Evolutionary conservation across 2,888 invertebrate species (phyloP), one percentile per base, ranked within the genome.

Genomic region (Drosophila putrida): DNA sequence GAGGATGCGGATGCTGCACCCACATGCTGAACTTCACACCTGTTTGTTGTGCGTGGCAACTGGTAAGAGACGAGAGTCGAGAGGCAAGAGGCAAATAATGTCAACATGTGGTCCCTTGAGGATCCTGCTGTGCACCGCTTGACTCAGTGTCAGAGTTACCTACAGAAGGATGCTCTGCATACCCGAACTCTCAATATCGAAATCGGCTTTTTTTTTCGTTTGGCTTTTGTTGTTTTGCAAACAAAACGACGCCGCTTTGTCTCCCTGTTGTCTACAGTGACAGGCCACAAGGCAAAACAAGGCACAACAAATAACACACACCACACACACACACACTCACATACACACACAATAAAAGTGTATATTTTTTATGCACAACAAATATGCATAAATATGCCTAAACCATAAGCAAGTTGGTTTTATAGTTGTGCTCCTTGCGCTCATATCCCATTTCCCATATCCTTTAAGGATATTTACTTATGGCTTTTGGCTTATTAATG

Each of bases 401-500:
- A 44, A 31, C 71, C 78, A 83, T 83, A 83, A 89, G 78, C 72
- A 75, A 47, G 72, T 69, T 63, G 70, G 57, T 61, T 83, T 83
- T 89, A 83, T 83, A 50, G 60, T 54, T 81, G 49, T 59, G 62
- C 64, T 25, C 49, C 36, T 54, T 58, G 63, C 20, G 28, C 15
- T 28, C 49, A 49, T 53, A 39, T 65, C 44, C 57, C 66, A 67
- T 59, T 60, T 61, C 49, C 67, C 73, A 81, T 75, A 68, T 83
- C 88, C 83, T 83, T 87, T 71, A 89, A 83, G 88, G 83, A 83
- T 83, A 89, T 83, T 89, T 83, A 83, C 83, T 89, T 89, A 80
- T 78, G 81, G 82, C 75, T 84, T 71, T 80, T 83, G 81, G 75
- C 75, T 89, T 83, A 83, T 83, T 83, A 83, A 83, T 83, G 89